Conservation (phyloP, 2,888 invertebrate species). For the Epinotia brunnichana region DNA sequence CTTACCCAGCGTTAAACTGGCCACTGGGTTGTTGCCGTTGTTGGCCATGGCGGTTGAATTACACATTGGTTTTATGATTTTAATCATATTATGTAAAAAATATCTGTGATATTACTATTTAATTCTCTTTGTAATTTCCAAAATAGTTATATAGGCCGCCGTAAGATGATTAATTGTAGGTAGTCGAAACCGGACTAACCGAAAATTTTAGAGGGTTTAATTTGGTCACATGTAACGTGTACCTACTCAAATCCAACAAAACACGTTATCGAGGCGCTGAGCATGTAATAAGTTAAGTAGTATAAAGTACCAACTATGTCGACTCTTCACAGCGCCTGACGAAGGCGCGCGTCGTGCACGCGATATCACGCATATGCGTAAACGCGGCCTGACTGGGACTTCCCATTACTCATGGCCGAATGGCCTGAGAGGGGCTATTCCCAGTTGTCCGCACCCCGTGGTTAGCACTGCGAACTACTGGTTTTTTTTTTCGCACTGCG, state of each 20-base stretch:
- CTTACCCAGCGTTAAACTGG: not conserved
- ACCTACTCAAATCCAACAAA: too few species aligned
- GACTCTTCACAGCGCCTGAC: too few species aligned
- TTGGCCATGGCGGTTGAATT: not conserved
- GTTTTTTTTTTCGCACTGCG: too few species aligned
- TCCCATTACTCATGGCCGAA: too few species aligned
- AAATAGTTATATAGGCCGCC: not conserved
- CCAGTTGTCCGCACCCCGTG: too few species aligned
- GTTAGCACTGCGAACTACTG: too few species aligned
- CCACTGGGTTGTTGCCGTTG: not conserved
- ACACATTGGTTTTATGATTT: conserved; percentile 1
- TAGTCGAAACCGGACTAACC: not conserved
- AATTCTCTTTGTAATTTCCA: conserved; percentile 20
- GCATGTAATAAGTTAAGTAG: not conserved
- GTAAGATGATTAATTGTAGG: not conserved
- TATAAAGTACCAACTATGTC: not conserved
- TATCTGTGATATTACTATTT: conserved; percentile 42
- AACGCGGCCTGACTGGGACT: too few species aligned
- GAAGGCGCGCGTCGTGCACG: too few species aligned
- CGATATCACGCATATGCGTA: too few species aligned
- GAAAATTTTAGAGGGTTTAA: not conserved
- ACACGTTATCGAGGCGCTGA: too few species aligned
- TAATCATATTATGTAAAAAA: conserved; percentile 14
- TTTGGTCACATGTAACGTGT: too few species aligned
- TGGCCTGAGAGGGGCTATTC: too few species aligned